A percentile compares a stretch with the other conserved stretches of the same genome.
These are phyloP conservation scores for Ptychochromis oligacanthus DNA, from an alignment of 2,113 vertebrate species.

Conservation along the genomic window DNA sequence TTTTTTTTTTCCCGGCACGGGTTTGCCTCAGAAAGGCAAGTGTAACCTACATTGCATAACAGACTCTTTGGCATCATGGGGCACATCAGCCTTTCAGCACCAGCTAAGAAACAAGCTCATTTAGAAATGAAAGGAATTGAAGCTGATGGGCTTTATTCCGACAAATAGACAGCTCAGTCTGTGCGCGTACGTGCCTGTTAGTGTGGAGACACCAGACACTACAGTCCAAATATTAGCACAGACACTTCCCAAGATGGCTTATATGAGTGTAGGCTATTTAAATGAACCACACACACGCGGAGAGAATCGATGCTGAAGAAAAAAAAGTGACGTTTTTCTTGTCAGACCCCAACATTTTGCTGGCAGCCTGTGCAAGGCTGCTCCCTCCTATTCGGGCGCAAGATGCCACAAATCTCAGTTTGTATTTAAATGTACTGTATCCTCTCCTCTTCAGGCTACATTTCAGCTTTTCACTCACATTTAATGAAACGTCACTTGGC, in stretches of 20 bases:
- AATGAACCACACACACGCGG: constrained; percentile 30
- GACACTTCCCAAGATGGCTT: constrained; percentile 56
- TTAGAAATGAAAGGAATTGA: constrained; percentile 9
- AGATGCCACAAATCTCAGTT: neutral
- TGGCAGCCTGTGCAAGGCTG: neutral
- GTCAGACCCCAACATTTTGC: constrained; percentile 16
- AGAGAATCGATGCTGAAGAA: constrained; percentile 8
- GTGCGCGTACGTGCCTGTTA: neutral
- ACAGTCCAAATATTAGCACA: constrained; percentile 68
- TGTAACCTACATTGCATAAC: constrained; percentile 61
- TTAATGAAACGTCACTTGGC: constrained; percentile 8
- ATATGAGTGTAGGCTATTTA: constrained; percentile 36
- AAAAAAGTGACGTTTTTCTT: constrained; percentile 7
- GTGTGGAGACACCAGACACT: constrained; percentile 17
- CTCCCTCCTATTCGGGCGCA: neutral
- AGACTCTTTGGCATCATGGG: neutral
- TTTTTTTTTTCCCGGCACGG: neutral
- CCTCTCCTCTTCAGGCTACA: neutral
- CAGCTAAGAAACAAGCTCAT: constrained; percentile 7
- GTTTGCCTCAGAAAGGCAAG: constrained; percentile 20
- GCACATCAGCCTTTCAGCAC: constrained; percentile 15
- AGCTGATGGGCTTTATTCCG: constrained; percentile 20
- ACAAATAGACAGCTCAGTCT: constrained; percentile 17
- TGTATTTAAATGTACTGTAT: neutral
- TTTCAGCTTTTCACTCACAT: neutral